A percentile compares a stretch with the other conserved stretches of the same genome.
Conservation (phyloP, 2,888 invertebrate genomes). For the Ennomos fuscantarius region DNA sequence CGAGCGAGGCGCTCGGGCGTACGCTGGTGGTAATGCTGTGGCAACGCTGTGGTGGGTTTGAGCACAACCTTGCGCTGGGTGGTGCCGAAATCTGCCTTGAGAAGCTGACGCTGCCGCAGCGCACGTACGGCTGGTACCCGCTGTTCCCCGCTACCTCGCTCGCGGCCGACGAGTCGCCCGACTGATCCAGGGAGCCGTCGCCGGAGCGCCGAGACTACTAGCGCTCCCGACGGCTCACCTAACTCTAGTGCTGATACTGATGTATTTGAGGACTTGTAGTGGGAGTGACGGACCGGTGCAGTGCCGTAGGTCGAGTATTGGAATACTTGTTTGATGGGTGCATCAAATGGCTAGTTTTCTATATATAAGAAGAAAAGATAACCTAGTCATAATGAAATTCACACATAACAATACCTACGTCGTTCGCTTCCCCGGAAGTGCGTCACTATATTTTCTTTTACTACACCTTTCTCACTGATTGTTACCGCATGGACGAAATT, state of each 20-base stretch:
- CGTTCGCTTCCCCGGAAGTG: no score
- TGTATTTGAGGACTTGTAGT: constrained; percentile 17
- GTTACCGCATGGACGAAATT: no score
- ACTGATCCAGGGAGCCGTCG: constrained; percentile 84
- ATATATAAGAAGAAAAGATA: no score
- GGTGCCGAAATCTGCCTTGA: constrained; percentile 95
- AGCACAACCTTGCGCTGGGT: constrained; percentile 92
- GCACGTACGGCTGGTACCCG: constrained; percentile 96
- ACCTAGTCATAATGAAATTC: no score
- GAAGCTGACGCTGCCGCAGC: constrained; percentile 90
- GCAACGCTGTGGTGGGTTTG: constrained; percentile 95
- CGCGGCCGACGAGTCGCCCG: constrained; percentile 86
- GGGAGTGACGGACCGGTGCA: constrained; percentile 5
- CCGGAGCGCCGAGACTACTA: constrained; percentile 75
- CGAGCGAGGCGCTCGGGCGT: constrained; percentile 91
- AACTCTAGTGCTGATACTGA: constrained; percentile 36
- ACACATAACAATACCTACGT: no score
- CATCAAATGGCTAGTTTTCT: no score
- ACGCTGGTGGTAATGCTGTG: constrained; percentile 96
- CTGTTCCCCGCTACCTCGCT: constrained; percentile 94
- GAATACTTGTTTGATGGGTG: not conserved
- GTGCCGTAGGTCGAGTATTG: not conserved
- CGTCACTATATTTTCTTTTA: no score
- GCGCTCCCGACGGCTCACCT: constrained; percentile 65
- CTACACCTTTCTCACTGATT: no score